Base-by-base conservation (phyloP, 2,888 invertebrate species). In the Alentia gelatinosa region DNA sequence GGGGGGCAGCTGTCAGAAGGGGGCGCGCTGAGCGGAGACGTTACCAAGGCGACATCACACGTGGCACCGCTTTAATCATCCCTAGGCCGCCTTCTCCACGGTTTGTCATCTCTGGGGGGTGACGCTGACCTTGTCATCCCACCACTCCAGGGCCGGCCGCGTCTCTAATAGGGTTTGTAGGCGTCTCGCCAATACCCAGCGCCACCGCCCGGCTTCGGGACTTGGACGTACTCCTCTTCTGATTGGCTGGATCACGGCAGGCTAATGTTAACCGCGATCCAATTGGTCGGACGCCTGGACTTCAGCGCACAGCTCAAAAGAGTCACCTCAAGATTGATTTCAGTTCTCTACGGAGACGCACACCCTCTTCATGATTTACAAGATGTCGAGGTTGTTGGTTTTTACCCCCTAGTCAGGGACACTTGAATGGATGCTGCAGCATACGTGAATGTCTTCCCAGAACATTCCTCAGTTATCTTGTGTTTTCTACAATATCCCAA, bases 41-140 rank as follows among this genome's bases (percentile, higher is more conserved):
- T 79, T 79, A 79, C 79, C 79, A 79, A 79, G 79, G 39, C 79
- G 79, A 79, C 79, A 79, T 79, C 79, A 79, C 79, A 79, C 79
- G 79, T 39, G 39, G 23, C 37, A 37, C 23, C 15, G 35, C 79
- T 79, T 79, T 79, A 79, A 79, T 79, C 79, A 79, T 79, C 39
- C 79, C 37, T 35, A 35, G 23, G 79, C 79, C 39, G 30, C 30
- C 15, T 19, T 39, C 79, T 35, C 37, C 39, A 79, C n/a, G 79
- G 79, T 79, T 35, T 79, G 79, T 39, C 39, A 39, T 37, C 79
- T 35, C 23, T 79, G 37, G 79, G 5, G 15, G 37, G 37, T 79
- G 79, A 79, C 79, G 15, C 79, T 39, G 37, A 37, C 79, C 35
- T 39, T 79, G 37, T 68, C 68, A 68, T 68, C 68, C 33, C 30